phyloP scores from a whole-genome alignment of 2,113 vertebrate genomes.

The human (Homo sapiens) region GRCh38 chr4:9996001-9996500 shows the following conservation, averaged over 20 bases:
- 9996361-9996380: background rate
- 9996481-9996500: background rate
- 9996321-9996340: background rate
- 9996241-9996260: background rate
- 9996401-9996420: background rate
- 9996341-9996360: no score
- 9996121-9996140: background rate
- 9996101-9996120: background rate
- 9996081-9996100: background rate
- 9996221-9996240: background rate
- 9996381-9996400: background rate
- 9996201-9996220: background rate
- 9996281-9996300: fast-evolving
- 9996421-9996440: background rate
- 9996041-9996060: background rate
- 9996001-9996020: background rate
- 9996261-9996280: background rate
- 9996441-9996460: background rate
- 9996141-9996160: background rate
- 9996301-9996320: background rate
- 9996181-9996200: background rate
- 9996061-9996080: background rate
- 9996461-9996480: background rate
- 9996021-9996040: background rate
- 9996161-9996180: background rate